Evolutionary conservation across 2,113 vertebrate genomes (phyloP).

Genomic region (Hemibagrus wyckioides): DNA sequence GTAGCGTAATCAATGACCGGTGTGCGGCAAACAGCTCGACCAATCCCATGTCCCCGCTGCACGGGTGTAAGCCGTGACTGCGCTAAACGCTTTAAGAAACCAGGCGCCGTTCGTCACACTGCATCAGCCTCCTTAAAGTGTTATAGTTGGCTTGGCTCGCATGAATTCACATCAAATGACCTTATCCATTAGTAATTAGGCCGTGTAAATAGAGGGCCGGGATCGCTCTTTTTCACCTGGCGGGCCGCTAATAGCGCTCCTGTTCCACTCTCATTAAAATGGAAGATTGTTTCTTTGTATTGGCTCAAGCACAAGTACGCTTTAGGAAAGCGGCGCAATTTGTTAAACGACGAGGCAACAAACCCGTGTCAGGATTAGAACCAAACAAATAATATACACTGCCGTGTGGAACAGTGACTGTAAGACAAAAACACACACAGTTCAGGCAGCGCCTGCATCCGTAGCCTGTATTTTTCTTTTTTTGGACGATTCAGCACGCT

Average conservation of each 20-base stretch:
- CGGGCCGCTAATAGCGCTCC: slow-evolving; percentile 17
- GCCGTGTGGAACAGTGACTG: background rate
- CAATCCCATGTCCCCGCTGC: background rate
- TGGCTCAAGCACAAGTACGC: background rate
- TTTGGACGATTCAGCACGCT: slow-evolving; percentile 30
- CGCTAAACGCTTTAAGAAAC: background rate
- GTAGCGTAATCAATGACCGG: slow-evolving; percentile 15
- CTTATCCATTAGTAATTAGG: slow-evolving; percentile 38
- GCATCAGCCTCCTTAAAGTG: slow-evolving; percentile 5
- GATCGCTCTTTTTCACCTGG: slow-evolving; percentile 24
- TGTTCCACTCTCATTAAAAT: slow-evolving; percentile 29
- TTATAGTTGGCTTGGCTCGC: slow-evolving; percentile 17
- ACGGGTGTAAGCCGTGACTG: background rate
- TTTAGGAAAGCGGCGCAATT: background rate
- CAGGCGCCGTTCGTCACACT: slow-evolving; percentile 15
- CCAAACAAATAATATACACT: background rate
- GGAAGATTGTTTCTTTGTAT: slow-evolving; percentile 10
- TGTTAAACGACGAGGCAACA: background rate
- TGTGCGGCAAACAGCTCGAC: background rate
- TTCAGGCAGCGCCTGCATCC: slow-evolving; percentile 5
- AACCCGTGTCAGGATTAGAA: background rate
- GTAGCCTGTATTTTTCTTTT: slow-evolving; percentile 20
- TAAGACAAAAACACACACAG: background rate
- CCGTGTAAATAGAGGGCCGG: slow-evolving; percentile 35
- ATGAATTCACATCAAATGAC: slow-evolving; percentile 22